Conservation (phyloP, 2,113 vertebrate genomes). For the Brienomyrus longianalis region DNA sequence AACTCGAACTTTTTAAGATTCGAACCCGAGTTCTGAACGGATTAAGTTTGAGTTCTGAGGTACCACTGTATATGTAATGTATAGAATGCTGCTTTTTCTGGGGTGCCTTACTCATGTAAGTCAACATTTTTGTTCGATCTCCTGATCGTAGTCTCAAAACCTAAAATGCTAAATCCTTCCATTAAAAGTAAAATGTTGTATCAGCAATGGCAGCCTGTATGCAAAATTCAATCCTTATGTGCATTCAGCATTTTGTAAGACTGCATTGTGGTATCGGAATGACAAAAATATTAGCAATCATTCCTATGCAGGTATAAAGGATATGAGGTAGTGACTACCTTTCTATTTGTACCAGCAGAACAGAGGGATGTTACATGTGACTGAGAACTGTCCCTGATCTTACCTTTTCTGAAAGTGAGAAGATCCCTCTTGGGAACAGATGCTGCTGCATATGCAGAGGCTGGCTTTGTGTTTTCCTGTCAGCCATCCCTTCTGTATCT, state of each 20-base stretch:
- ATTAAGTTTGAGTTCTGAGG: too few species aligned
- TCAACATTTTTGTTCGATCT: neutral
- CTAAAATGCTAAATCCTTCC: neutral
- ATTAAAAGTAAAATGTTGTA: neutral
- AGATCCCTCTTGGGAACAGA: slow-evolving; percentile 74
- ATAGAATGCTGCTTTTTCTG: neutral
- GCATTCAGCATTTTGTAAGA: neutral
- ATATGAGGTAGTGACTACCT: neutral
- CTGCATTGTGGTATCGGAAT: neutral
- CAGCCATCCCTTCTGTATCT: slow-evolving; percentile 7
- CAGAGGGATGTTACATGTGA: slow-evolving; percentile 74
- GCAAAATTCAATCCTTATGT: neutral
- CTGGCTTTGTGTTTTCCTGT: slow-evolving; percentile 32
- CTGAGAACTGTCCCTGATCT: slow-evolving; percentile 72
- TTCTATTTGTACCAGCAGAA: slow-evolving; percentile 60
- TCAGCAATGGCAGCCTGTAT: neutral
- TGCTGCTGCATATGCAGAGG: slow-evolving; percentile 87
- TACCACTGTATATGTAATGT: neutral
- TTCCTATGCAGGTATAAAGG: neutral
- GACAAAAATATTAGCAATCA: neutral
- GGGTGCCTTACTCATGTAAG: neutral
- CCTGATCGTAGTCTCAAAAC: neutral
- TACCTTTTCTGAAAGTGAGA: slow-evolving; percentile 77
- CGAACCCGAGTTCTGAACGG: too few species aligned
- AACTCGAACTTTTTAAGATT: too few species aligned